Evolutionary conservation across 1,140 invertebrate species (phyloP).

Genomic region (Magallana angulata): DNA sequence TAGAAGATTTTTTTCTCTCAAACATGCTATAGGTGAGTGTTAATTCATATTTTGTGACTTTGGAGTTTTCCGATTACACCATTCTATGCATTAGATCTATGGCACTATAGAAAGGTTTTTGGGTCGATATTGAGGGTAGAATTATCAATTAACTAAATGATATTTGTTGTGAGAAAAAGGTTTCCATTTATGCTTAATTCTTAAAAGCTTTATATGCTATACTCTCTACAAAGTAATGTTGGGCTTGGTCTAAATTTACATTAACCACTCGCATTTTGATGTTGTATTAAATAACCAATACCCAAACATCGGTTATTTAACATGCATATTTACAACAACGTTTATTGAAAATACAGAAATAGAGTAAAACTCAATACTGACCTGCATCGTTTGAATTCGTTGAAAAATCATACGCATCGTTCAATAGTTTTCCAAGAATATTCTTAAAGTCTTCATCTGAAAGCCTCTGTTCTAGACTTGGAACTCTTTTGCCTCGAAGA

Average conservation of each 20-base stretch:
- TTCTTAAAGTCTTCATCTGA: conserved; percentile 24
- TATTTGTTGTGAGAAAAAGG: neutral
- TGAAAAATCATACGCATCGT: conserved; percentile 29
- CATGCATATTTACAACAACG: conserved; percentile 27
- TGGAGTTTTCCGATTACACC: neutral
- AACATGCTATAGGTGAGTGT: conserved; percentile 18
- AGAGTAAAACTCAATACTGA: conserved; percentile 5
- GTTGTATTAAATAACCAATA: neutral
- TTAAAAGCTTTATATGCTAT: neutral
- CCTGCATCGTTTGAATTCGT: conserved; percentile 32
- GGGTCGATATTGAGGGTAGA: conserved; percentile 14
- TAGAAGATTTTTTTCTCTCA: neutral
- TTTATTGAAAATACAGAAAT: conserved; percentile 25
- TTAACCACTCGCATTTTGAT: neutral
- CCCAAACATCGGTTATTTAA: neutral
- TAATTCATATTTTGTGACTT: neutral
- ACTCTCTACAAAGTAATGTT: neutral
- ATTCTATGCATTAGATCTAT: neutral
- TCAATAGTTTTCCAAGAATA: conserved; percentile 34
- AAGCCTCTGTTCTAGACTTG: conserved; percentile 12
- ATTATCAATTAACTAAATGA: conserved; percentile 31
- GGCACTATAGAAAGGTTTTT: neutral
- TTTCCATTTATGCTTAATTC: neutral
- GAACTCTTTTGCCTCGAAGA: conserved; percentile 26
- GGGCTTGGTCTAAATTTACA: neutral